phyloP scores from a whole-genome alignment of 1,140 invertebrate genomes.

The Cotesia chilonis region DNA sequence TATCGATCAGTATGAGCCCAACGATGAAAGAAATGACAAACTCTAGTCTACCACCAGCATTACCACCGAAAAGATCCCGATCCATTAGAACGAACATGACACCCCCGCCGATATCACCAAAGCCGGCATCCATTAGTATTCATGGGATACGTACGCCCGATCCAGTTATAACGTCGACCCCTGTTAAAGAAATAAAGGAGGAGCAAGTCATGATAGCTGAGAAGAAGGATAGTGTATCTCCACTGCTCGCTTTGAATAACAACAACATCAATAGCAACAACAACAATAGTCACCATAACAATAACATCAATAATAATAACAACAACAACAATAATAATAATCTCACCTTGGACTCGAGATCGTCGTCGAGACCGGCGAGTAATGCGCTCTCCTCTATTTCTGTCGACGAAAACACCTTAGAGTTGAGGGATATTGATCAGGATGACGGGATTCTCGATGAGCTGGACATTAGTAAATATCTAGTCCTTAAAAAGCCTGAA shows the following conservation, averaged over 20 bases:
- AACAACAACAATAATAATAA: conserved; percentile 41
- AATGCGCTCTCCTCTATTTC: conserved; percentile 59
- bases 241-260: conserved; percentile 17
- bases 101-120: conserved; percentile 60
- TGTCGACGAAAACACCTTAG: conserved; percentile 58
- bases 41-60: conserved; percentile 73
- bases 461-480: conserved; percentile 80
- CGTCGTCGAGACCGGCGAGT: conserved; percentile 55
- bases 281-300: neutral
- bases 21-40: conserved; percentile 55
- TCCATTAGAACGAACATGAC: conserved; percentile 62
- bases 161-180: conserved; percentile 56
- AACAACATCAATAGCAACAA: conserved; percentile 22
- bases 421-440: conserved; percentile 60
- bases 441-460: conserved; percentile 74
- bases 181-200: conserved; percentile 53
- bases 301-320: conserved; percentile 16
- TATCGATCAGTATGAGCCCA: conserved; percentile 57
- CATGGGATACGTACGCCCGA: conserved; percentile 56
- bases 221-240: conserved; percentile 52
- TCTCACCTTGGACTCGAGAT: conserved; percentile 48
- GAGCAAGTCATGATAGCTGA: conserved; percentile 41
- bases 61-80: conserved; percentile 78
- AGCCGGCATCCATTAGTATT: conserved; percentile 52
- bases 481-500: conserved; percentile 79